Conservation (phyloP, 2,113 vertebrate genomes). For the Grantiella picta region DNA sequence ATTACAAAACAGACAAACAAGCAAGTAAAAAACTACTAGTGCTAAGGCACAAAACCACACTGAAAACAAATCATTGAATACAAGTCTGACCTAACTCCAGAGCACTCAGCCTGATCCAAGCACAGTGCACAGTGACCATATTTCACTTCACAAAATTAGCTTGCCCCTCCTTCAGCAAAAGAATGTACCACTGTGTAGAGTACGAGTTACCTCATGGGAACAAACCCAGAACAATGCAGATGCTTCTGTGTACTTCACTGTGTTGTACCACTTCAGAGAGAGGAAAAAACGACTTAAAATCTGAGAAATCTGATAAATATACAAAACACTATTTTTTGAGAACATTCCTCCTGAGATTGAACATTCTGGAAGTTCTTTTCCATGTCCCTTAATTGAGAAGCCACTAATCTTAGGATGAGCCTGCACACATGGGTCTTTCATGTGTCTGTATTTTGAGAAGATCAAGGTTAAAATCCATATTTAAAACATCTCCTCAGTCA, state of each 20-base stretch:
- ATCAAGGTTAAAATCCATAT: not conserved
- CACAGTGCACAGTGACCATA: not conserved
- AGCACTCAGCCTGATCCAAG: not conserved
- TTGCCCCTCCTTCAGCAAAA: not conserved
- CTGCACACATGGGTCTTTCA: not conserved
- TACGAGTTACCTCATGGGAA: slow-evolving; percentile 29
- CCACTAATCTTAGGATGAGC: not conserved
- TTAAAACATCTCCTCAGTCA: not conserved
- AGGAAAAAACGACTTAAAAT: not conserved
- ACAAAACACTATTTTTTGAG: not conserved
- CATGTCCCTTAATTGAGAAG: not conserved
- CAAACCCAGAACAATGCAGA: not conserved
- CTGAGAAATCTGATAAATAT: not conserved
- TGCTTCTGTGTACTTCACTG: not conserved
- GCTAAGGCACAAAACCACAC: not conserved
- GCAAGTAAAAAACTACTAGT: not conserved
- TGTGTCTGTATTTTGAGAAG: not conserved
- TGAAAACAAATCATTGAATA: not conserved
- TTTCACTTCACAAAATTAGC: slow-evolving; percentile 17
- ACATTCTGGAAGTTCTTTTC: not conserved
- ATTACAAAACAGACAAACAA: not conserved
- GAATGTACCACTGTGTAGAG: slow-evolving; percentile 2
- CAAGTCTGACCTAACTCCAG: not conserved
- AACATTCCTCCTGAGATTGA: not conserved
- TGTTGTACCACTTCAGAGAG: not conserved